Base-by-base conservation (phyloP, 2,797 vertebrate genomes). In the Champsocephalus esox region DNA sequence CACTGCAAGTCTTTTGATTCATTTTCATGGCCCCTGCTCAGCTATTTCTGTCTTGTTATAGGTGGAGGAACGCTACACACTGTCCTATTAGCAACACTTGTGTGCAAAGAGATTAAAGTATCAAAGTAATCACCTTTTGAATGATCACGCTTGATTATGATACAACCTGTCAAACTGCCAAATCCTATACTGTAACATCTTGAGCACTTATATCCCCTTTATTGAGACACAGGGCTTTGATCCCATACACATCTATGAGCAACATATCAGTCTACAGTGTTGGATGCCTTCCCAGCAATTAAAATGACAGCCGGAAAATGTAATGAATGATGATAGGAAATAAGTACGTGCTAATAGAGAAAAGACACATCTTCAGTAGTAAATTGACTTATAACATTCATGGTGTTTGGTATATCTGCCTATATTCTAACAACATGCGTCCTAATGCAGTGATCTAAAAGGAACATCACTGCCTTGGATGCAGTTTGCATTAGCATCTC, bases 211-310 rank as follows among this genome's bases (percentile, higher is more conserved):
- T 71, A 73, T 71, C 52, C 41, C 28, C 3, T 57, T 70, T 59
- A 43, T 43, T 32, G 56, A 66, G 56, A 55, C 56, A n/a, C 3
- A 9, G 51, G 50, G 71, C 54, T 78, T 66, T 83, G 48, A 50
- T 80, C 63, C 81, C 21, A 61, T 85, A 77, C 50, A 74, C 72
- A 58, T 78, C 57, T 62, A 82, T 89, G 84, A 81, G 69, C 56
- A 50, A 70, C 46, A 75, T 76, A 63, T 59, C 83, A 75, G 61
- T 76, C 64, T 70, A 62, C 38, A 0, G 34, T 16, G 48, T 72
- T 91, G 85, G 84, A 88, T 51, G 56, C 21, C 52, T 67, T 77
- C 88, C 84, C 67, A 24, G 66, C 55, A 85, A 87, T 84, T 87
- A 83, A 79, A 38, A 77, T 57, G 63, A 83, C 77, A 84, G 48